Conservation (phyloP, 2,888 invertebrate species). For the Incurvaria masculella region DNA sequence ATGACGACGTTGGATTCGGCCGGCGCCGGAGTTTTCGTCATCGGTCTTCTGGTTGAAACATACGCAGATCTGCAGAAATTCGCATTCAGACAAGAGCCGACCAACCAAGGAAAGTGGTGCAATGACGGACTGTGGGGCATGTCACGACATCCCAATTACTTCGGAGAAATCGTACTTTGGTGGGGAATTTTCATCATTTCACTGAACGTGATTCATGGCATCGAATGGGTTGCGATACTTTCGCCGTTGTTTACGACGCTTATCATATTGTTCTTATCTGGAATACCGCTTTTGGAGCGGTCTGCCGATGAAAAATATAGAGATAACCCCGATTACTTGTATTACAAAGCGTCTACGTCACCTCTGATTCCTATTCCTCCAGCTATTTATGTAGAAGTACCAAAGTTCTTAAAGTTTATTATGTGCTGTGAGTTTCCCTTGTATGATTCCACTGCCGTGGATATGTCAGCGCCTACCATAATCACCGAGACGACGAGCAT, state of each 20-base stretch:
- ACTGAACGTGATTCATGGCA: conserved; percentile 77
- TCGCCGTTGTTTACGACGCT: conserved; percentile 85
- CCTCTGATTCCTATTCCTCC: conserved; percentile 88
- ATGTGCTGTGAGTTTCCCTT: conserved; percentile 88
- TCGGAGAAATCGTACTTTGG: conserved; percentile 92
- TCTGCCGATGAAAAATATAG: conserved; percentile 86
- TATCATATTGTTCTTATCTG: conserved; percentile 86
- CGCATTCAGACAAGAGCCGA: conserved; percentile 83
- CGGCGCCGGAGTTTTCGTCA: conserved; percentile 80
- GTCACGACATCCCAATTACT: conserved; percentile 92
- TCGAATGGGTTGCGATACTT: conserved; percentile 83
- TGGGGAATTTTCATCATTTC: conserved; percentile 92
- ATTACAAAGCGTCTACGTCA: conserved; percentile 85
- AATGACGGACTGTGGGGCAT: conserved; percentile 87
- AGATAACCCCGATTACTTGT: conserved; percentile 81
- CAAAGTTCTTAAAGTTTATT: conserved; percentile 75
- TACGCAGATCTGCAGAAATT: conserved; percentile 93
- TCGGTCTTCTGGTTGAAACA: conserved; percentile 83
- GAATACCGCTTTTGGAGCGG: conserved; percentile 84
- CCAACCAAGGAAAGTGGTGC: conserved; percentile 90
- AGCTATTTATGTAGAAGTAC: conserved; percentile 82
- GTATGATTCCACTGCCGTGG: conserved; percentile 72
- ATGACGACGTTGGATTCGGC: conserved; percentile 86
- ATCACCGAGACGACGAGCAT: conserved; percentile 70
- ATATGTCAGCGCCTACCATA: conserved; percentile 58